These are phyloP conservation scores for Lanius ludovicianus DNA, from an alignment of 2,113 vertebrate species.

Conservation along the genomic window DNA sequence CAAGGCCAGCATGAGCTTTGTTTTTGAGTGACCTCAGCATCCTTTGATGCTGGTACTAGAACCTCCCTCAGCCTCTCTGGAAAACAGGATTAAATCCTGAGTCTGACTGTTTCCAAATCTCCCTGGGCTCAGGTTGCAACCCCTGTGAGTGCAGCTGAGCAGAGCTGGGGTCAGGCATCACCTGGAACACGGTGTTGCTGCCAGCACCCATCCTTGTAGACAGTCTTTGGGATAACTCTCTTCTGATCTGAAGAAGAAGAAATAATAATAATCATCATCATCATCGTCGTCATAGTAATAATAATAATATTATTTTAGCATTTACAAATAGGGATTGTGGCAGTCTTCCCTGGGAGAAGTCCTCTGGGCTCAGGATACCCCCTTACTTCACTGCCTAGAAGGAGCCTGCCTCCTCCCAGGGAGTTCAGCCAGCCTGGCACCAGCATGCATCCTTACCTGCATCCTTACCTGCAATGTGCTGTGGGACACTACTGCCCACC, in stretches of 20 bases:
- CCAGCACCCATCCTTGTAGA: background rate
- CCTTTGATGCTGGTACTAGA: background rate
- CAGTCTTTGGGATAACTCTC: background rate
- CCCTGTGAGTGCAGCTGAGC: background rate
- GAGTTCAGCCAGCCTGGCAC: background rate
- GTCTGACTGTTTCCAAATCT: background rate
- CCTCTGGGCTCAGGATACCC: background rate
- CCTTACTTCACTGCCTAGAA: background rate
- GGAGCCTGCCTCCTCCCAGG: background rate
- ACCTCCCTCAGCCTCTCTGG: background rate
- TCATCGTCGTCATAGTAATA: background rate
- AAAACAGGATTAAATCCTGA: background rate
- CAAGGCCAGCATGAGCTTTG: background rate
- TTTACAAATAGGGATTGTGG: background rate
- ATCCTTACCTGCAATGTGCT: background rate
- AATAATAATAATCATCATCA: background rate
- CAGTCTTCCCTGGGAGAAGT: background rate
- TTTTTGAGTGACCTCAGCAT: background rate
- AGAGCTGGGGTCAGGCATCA: background rate
- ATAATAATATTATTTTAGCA: background rate
- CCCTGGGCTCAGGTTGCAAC: background rate
- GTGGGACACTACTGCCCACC: background rate
- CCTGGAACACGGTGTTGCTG: background rate
- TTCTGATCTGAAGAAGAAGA: background rate
- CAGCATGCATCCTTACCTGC: too few species aligned